Conservation (phyloP, 2,888 invertebrate species). For the Chymomyza caudatula region DNA sequence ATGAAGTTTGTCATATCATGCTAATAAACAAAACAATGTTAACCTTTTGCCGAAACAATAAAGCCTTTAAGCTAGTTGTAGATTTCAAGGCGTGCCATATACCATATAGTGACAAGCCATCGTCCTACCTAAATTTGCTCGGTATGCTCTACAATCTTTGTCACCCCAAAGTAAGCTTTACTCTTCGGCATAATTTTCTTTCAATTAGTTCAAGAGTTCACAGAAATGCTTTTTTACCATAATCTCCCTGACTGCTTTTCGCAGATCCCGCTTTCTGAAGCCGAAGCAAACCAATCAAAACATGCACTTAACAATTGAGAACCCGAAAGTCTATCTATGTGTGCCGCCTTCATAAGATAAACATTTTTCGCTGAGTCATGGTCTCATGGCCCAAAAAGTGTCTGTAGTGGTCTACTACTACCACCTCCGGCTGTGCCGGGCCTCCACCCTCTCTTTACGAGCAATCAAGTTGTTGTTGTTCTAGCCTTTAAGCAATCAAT, state of each 20-base stretch:
- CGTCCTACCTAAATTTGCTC: too few relatives aligned
- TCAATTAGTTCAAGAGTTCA: background rate
- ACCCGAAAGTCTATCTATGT: conserved; percentile 30
- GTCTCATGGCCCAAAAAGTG: conserved; percentile 26
- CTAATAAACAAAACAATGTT: too few relatives aligned
- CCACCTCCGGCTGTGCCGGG: background rate
- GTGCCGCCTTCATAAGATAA: background rate
- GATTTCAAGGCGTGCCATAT: too few relatives aligned
- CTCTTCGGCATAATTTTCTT: background rate
- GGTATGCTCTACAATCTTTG: too few relatives aligned
- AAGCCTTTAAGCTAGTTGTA: too few relatives aligned
- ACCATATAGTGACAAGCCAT: too few relatives aligned
- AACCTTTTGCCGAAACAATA: too few relatives aligned
- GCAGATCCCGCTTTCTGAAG: background rate
- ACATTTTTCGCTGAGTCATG: conserved; percentile 31
- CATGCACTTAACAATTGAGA: conserved; percentile 64
- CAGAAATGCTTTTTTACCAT: conserved; percentile 23
- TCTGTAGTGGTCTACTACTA: conserved; percentile 37
- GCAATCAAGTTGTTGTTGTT: conserved; percentile 50
- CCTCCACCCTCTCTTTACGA: conserved; percentile 8
- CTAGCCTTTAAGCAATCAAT: conserved; percentile 60
- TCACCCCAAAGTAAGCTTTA: background rate
- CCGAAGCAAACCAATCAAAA: conserved; percentile 57
- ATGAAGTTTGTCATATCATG: too few relatives aligned
- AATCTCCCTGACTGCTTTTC: conserved; percentile 29